A percentile compares a stretch with the other conserved stretches of the same genome.
phyloP scores from a whole-genome alignment of 2,888 invertebrate species.

The Eupsilia transversa region DNA sequence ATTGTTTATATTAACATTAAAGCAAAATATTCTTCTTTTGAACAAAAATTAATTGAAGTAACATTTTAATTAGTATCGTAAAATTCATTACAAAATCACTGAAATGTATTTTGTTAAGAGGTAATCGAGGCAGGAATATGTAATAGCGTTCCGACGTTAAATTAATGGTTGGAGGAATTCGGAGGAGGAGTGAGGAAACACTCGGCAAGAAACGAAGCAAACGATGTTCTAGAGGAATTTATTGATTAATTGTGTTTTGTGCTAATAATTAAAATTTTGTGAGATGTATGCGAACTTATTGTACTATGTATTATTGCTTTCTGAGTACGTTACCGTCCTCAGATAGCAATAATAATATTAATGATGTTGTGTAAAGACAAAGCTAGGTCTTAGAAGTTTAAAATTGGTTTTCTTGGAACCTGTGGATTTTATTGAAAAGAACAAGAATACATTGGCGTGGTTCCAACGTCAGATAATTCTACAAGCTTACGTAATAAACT shows the following conservation, averaged over 20 bases:
- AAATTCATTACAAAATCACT: slow-evolving; percentile 47
- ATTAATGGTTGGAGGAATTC: slow-evolving; percentile 46
- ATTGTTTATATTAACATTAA: not conserved
- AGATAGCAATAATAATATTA: not conserved
- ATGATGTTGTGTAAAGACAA: not conserved
- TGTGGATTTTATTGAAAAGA: not conserved
- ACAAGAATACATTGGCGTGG: not conserved
- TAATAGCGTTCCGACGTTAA: slow-evolving; percentile 29
- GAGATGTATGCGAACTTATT: not conserved
- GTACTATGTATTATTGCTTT: too few relatives aligned
- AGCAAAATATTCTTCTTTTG: slow-evolving; percentile 20
- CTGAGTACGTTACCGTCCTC: not conserved
- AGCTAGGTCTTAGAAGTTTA: not conserved
- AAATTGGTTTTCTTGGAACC: not conserved
- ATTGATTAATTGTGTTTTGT: slow-evolving; percentile 18
- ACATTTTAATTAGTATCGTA: slow-evolving; percentile 42
- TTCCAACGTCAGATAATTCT: not conserved
- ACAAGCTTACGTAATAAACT: not conserved
- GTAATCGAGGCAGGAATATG: slow-evolving; percentile 40
- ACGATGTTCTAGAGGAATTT: slow-evolving; percentile 5
- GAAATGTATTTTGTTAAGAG: slow-evolving; percentile 38
- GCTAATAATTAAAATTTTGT: not conserved
- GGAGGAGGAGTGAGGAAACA: slow-evolving; percentile 3
- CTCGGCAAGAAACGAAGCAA: slow-evolving; percentile 15
- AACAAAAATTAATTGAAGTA: slow-evolving; percentile 18